Evolutionary conservation across 2,888 invertebrate genomes (phyloP).

Genomic region (Ischnura elegans): DNA sequence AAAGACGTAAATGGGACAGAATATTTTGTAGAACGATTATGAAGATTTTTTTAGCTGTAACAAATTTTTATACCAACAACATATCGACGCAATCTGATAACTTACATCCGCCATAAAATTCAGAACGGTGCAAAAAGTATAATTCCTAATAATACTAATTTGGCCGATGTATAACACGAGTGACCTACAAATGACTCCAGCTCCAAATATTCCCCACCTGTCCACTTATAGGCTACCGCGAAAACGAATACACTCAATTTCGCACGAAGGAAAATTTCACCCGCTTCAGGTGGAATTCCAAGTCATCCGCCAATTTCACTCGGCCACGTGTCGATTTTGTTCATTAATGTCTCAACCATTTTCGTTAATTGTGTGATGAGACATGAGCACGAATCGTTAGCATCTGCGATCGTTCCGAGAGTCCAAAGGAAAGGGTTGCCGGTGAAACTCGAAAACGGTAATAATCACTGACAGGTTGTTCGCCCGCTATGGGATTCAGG

Average conservation of each 20-base stretch:
- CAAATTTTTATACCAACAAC: no score
- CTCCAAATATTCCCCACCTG: background rate
- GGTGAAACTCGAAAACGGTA: background rate
- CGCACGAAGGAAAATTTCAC: background rate
- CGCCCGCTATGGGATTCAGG: no score
- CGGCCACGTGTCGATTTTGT: background rate
- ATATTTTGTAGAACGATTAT: no score
- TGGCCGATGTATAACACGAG: background rate
- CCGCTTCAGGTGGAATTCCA: background rate
- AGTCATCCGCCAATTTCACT: conserved; percentile 1
- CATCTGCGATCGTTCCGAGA: background rate
- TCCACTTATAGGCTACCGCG: background rate
- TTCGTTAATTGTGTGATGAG: background rate
- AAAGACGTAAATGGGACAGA: no score
- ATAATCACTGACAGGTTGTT: no score
- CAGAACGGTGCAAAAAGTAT: no score
- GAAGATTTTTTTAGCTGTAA: no score
- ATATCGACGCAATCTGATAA: no score
- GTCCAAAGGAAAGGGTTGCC: background rate
- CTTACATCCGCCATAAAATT: no score
- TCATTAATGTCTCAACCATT: conserved; percentile 8
- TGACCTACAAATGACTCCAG: background rate
- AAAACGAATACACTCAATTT: background rate
- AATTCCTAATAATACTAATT: no score
- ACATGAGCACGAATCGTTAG: background rate